Evolutionary conservation across 2,797 vertebrate species (phyloP).

Genomic region (Fundulus diaphanus): DNA sequence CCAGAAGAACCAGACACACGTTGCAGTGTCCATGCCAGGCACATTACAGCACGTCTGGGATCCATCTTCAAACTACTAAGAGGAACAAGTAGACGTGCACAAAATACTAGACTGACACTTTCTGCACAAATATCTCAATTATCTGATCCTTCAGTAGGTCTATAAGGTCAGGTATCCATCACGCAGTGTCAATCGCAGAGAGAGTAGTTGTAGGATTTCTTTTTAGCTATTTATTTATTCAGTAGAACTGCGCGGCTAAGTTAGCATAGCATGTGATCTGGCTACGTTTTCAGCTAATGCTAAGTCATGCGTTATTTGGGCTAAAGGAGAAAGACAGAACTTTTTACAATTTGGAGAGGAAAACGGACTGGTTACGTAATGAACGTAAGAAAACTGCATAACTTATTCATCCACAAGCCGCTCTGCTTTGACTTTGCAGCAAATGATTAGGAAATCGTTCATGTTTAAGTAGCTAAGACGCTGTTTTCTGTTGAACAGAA

Average conservation of each 20-base stretch:
- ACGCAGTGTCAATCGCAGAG: neutral
- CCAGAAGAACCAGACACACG: neutral
- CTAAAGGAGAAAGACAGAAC: too few relatives aligned
- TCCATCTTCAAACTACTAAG: too few relatives aligned
- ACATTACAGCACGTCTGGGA: too few relatives aligned
- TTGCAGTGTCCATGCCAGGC: neutral
- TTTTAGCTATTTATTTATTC: too few relatives aligned
- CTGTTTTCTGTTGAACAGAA: neutral
- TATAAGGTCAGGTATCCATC: neutral
- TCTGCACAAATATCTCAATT: neutral
- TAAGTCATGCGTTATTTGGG: neutral
- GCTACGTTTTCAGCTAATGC: neutral
- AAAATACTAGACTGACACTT: neutral
- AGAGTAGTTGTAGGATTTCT: neutral
- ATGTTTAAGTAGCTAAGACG: neutral
- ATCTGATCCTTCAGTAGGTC: neutral
- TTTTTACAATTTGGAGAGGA: neutral
- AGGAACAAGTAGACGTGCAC: neutral
- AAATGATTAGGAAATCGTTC: neutral
- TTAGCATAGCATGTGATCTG: neutral
- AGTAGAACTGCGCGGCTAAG: neutral
- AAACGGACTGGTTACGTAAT: neutral
- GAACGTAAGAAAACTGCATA: neutral
- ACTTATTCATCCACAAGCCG: neutral
- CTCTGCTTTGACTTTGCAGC: neutral